Evolutionary conservation across 1,140 invertebrate genomes (phyloP).

Genomic region (Polypedilum vanderplanki): DNA sequence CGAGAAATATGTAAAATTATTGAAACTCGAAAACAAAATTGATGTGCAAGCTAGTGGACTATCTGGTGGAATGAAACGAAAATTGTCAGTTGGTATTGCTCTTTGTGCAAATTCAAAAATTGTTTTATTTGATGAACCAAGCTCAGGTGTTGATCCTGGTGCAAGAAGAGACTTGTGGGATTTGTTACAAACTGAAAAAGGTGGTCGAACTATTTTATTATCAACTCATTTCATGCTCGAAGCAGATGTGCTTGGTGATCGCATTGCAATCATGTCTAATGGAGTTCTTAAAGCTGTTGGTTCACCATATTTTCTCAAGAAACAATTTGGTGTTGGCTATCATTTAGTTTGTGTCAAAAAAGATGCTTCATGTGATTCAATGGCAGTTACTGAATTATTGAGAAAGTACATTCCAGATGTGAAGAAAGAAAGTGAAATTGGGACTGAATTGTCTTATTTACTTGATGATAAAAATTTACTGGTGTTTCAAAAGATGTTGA

Average conservation of each 20-base stretch:
- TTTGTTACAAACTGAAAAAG: constrained; percentile 53
- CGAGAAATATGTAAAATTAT: constrained; percentile 53
- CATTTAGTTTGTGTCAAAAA: constrained; percentile 43
- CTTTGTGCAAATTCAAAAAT: constrained; percentile 55
- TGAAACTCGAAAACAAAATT: constrained; percentile 51
- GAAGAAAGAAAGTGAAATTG: constrained; percentile 34
- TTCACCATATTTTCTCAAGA: constrained; percentile 70
- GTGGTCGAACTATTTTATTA: constrained; percentile 66
- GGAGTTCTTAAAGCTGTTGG: constrained; percentile 69
- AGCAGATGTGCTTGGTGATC: constrained; percentile 83
- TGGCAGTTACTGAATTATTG: constrained; percentile 49
- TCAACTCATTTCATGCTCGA: constrained; percentile 97
- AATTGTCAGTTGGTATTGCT: constrained; percentile 67
- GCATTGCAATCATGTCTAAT: constrained; percentile 79
- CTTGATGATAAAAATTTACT: constrained; percentile 47
- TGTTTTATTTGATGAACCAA: constrained; percentile 83
- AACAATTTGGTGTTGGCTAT: constrained; percentile 64
- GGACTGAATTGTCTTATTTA: constrained; percentile 51
- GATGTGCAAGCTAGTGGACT: constrained; percentile 50
- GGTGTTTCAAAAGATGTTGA: constrained; percentile 57
- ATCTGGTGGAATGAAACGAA: constrained; percentile 74
- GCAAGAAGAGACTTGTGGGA: constrained; percentile 83
- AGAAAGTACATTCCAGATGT: constrained; percentile 51
- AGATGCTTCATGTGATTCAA: constrained; percentile 47
- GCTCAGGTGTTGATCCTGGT: constrained; percentile 87